Evolutionary conservation across 2,113 vertebrate species (phyloP), one percentile per base, ranked within the genome.

Genomic region (Gallinago media): DNA sequence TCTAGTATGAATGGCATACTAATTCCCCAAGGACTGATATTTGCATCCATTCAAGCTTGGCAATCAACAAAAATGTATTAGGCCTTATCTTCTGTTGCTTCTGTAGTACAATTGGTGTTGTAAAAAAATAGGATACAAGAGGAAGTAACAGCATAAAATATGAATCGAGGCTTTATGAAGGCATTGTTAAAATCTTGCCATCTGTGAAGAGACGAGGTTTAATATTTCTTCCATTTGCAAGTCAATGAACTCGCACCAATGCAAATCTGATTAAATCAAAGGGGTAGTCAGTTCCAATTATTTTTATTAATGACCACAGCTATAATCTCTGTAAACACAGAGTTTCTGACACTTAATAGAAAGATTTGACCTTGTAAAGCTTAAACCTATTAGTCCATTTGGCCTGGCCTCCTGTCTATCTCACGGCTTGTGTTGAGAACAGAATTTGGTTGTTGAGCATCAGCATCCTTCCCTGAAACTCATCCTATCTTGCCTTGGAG

Each of bases 221-320:
- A 91, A 68, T 96, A 84, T 94, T 89, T 95, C 59, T 92, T 80
- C 83, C 68, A 63, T 95, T 65, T 95, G 68, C 49, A 94, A 84
- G 88, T 95, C 83, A 86, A 2, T 84, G 59, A 74, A 77, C 46
- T 88, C 59, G 42, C 49, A 81, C 47, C 55, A 67, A 40, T 71
- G 55, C 61, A 95, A 94, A 92, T 84, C 63, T 95, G 91, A 84
- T 95, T 94, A 94, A 86, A 91, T 80, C 49, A 56, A 94, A 80
- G 68, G 34, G 10, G 31, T 50, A 61, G 65, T 94, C 91, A 67
- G 32, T 84, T 95, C 68, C 76, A 92, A 91, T 96, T 96, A 95
- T 94, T 95, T 91, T 92, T 91, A 75, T 94, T 92, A 94, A 96
- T 95, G 91, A 92, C 73, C 68, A 71, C 10, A 46, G 42, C 63